Base-by-base conservation (phyloP, 2,797 vertebrate genomes). In the Arnoldichthys spilopterus region DNA sequence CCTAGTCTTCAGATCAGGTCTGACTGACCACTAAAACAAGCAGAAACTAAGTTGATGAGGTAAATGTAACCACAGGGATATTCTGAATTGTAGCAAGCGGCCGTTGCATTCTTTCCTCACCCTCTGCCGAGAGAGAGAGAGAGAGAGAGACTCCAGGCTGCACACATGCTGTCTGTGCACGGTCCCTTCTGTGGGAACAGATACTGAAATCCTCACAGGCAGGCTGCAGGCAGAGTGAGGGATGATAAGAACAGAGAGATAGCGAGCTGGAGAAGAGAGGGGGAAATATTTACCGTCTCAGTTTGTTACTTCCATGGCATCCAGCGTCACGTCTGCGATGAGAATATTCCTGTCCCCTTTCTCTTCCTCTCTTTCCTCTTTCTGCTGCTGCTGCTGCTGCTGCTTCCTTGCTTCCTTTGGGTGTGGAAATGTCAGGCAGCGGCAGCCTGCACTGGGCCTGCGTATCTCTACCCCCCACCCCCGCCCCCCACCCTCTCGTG, bases 351-450 rank as follows among this genome's bases (percentile, higher is more conserved):
- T 90, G 84, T 87, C 79, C 80, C 7, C 88, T 30, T 84, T 81
- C 89, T 78, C 84, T 87, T 87, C 86, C 86, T 89, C 86, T 86
- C 88, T 88, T 86, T 86, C 54, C 58, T 77, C 76, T 85, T 78
- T 80, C 82, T 66, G 78, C 87, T 88, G 83, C 90, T 61, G 59
- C 82, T 66, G 78, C 87, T 88, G 83, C 90, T 61, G 59, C 61
- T 87, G 88, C 88, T 88, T 87, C 90, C 88, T 90, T 87, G 88
- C 89, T 88, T 87, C 90, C 88, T 90, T 90, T 92, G 92, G 92
- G 91, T 90, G 91, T 92, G 92, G 90, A 92, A 91, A 93, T 89
- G 90, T 90, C 89, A 91, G 87, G 87, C 87, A 89, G 91, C 56
- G 87, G 85, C 89, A 87, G 84, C 89, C 87, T 89, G 89, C 88